Percentiles rank a stretch among this genome's conserved stretches.
Evolutionary conservation across 2,888 invertebrate species (phyloP).

Genomic region (Mimachlamys varia): DNA sequence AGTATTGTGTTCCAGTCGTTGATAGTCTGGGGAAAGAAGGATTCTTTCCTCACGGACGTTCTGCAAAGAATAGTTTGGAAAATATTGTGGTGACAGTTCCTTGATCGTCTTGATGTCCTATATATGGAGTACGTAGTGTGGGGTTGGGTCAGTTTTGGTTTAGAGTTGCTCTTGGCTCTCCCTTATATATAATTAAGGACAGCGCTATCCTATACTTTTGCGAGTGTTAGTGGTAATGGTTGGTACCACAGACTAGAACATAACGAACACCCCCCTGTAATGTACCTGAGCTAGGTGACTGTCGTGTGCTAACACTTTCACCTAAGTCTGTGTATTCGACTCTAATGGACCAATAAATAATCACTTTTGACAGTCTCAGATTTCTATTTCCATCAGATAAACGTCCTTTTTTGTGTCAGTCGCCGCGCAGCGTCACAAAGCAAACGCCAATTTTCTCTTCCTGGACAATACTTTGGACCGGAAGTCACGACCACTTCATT

Average conservation of each 20-base stretch:
- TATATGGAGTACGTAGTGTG: too few species aligned
- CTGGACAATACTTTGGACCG: neutral
- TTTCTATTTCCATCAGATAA: conserved; percentile 24
- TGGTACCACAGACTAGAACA: neutral
- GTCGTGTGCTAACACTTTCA: neutral
- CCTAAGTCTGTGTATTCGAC: neutral
- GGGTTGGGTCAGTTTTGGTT: too few species aligned
- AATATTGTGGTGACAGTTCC: too few species aligned
- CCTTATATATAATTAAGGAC: too few species aligned
- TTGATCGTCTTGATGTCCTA: too few species aligned
- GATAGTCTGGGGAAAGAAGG: too few species aligned
- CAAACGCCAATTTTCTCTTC: neutral
- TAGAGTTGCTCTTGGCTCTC: too few species aligned
- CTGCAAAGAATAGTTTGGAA: too few species aligned
- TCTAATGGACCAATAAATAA: conserved; percentile 16
- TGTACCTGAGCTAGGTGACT: neutral
- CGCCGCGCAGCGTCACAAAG: neutral
- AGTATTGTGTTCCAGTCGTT: too few species aligned
- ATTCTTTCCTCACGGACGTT: too few species aligned
- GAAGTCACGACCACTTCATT: conserved; percentile 14
- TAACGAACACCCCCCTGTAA: conserved; percentile 1
- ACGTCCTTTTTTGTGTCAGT: conserved; percentile 18
- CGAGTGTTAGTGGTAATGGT: neutral
- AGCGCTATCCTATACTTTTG: neutral
- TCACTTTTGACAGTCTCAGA: conserved; percentile 3